Evolutionary conservation across 2,113 vertebrate genomes (phyloP), one percentile per base, ranked within the genome.

Genomic region (Noturus placidus): DNA sequence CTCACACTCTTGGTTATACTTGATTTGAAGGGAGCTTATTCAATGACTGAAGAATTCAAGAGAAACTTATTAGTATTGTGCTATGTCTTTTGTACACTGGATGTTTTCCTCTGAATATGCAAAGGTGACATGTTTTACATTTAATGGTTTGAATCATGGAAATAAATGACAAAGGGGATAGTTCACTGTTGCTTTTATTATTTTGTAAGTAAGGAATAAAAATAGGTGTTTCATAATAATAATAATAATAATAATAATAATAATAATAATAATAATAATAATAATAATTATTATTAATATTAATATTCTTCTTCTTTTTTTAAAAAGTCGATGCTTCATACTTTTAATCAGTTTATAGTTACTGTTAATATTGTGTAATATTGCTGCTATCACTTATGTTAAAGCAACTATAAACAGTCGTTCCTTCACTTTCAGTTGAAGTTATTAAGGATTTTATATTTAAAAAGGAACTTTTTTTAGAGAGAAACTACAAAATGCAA

Each of bases 1-100:
- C 54, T 87, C 50, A 30, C 33, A 72, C 33, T 59, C 59, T 52
- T 82, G 63, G 65, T 72, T 38, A n/a, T 10, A 86, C 52, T 38
- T 56, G 61, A 15, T 46, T 30, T 80, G 57, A 65, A 54, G 15
- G 9, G 27, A 70, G 27, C n/a, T 61, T 35, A 27, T 2, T 77
- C 15, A 80, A 79, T 56, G 15, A 38, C n/a, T 78, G 35, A 77
- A 4, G 20, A 76, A 74, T 22, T 13, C 9, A 65, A 78, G 9
- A 0, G 3, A 33, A 57, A 57, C 52, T 14, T 6, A 38, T 56
- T 5, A 33, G 7, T 20, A 38, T 54, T 33, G n/a, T 79, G 14
- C 15, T 56, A 11, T 33, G 22, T 79, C 63, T 67, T 30, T 70
- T 80, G 33, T 35, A 22, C 52, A 33, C 1, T 19, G 19, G 0